Conservation (phyloP, 1,140 invertebrate species). For the Drosophila neocordata region DNA sequence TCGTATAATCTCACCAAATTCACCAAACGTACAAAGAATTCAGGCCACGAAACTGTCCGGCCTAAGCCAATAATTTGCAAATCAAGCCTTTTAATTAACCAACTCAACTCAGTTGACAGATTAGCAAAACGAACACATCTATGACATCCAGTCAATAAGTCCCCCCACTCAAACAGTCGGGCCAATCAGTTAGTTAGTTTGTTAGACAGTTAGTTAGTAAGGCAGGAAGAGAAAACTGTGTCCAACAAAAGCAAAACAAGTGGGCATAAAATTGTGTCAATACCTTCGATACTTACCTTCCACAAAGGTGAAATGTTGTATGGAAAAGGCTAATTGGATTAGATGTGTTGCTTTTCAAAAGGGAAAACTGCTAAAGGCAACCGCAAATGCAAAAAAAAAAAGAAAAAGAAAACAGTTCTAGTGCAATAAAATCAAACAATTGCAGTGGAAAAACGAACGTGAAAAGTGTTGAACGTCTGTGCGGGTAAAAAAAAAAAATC, state of each 20-base stretch:
- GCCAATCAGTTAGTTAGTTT: background rate
- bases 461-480: conserved; percentile 61
- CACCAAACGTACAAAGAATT: conserved; percentile 49
- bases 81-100: conserved; percentile 69
- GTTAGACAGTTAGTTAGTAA: background rate
- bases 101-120: conserved; percentile 59
- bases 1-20: conserved; percentile 18
- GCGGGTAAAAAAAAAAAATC: conserved; percentile 27
- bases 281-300: conserved; percentile 70
- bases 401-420: conserved; percentile 59
- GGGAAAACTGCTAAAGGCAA: background rate
- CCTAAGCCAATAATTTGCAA: conserved; percentile 71
- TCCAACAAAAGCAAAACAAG: conserved; percentile 38
- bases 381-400: conserved; percentile 21
- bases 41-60: conserved; percentile 24
- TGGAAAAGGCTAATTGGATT: conserved; percentile 66
- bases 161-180: background rate
- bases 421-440: conserved; percentile 76
- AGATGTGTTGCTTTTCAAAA: conserved; percentile 53
- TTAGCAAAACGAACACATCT: conserved; percentile 50
- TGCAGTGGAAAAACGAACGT: conserved; percentile 79
- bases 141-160: conserved; percentile 7
- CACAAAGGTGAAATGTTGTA: conserved; percentile 34
- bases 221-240: conserved; percentile 62
- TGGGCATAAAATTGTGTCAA: conserved; percentile 66